Base-by-base conservation (phyloP, 2,888 invertebrate genomes). In the Eilema depressum region DNA sequence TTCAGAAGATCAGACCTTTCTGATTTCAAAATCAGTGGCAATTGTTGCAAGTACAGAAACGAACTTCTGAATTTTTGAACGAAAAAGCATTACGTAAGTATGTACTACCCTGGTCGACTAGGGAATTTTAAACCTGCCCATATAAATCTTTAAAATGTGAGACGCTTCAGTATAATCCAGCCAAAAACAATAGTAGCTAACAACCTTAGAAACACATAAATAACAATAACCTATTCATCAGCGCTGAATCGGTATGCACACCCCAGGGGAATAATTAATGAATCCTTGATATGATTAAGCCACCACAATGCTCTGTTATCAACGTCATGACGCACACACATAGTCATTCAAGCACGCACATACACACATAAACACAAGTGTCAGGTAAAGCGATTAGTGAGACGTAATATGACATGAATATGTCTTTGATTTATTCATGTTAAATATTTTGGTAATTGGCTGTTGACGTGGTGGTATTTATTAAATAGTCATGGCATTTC, bases 261-360 rank as follows among this genome's bases (percentile, higher is more conserved):
- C 84, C 87, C 87, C 79, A 71, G 70, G 87, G 85, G 93, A 90
- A 93, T 93, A 91, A 93, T 92, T 93, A 92, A 93, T 91, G 90
- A 88, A 86, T 75, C 86, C 86, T 86, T 88, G 90, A 92, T 93
- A 93, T 92, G 91, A 92, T 93, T 93, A 93, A 88, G 85, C 88
- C 80, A 75, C 89, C 92, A 93, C 93, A 93, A 93, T 92, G 88
- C 86, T 79, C 73, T 90, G 92, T 93, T 92, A 92, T 93, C 92
- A 93, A 83, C 86, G 87, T 84, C 83, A 85, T 73, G 76, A 66
- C 66, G 70, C 69, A 66, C 73, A 72, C 71, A 73, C 63, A 47
- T 65, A 67, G 57, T 64, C 33, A 68, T 14, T 75, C 69, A 72
- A 75, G 81, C 75, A 33, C 59, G 59, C 56, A 26, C 71, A 73